phyloP scores from a whole-genome alignment of 2,888 invertebrate genomes.

The Nomada fabriciana region DNA sequence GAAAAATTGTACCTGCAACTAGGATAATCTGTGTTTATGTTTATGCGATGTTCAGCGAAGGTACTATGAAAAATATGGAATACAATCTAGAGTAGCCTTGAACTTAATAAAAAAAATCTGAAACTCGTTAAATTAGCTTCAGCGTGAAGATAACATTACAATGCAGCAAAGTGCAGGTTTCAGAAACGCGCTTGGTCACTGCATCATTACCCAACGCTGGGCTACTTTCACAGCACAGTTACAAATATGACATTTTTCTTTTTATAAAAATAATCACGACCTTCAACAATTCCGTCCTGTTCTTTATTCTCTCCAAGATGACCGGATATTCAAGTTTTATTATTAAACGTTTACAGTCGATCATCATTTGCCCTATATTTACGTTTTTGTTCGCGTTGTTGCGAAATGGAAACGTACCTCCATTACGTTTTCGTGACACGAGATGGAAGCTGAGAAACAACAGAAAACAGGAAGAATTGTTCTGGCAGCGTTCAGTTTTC shows the following conservation, averaged over 20 bases:
- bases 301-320: neutral
- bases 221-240: neutral
- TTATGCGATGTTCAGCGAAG: no score
- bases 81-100: no score
- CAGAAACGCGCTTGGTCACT: no score
- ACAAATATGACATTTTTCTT: neutral
- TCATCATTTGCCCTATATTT: neutral
- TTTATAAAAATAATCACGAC: neutral
- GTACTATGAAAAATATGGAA: no score
- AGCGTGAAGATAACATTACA: no score
- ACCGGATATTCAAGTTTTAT: neutral
- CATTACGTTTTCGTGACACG: slow-evolving; percentile 7
- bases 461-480: neutral
- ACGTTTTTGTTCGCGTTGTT: neutral
- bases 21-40: no score
- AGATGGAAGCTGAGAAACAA: neutral
- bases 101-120: no score
- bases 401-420: slow-evolving; percentile 8
- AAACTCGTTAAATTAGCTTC: no score
- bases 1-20: no score
- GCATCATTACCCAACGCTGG: neutral
- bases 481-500: slow-evolving; percentile 19
- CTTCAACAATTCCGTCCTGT: neutral
- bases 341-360: neutral
- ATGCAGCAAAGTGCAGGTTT: no score